Evolutionary conservation across 2,888 invertebrate genomes (phyloP), one percentile per base, ranked within the genome.

Genomic region (Auanema freiburgensis): DNA sequence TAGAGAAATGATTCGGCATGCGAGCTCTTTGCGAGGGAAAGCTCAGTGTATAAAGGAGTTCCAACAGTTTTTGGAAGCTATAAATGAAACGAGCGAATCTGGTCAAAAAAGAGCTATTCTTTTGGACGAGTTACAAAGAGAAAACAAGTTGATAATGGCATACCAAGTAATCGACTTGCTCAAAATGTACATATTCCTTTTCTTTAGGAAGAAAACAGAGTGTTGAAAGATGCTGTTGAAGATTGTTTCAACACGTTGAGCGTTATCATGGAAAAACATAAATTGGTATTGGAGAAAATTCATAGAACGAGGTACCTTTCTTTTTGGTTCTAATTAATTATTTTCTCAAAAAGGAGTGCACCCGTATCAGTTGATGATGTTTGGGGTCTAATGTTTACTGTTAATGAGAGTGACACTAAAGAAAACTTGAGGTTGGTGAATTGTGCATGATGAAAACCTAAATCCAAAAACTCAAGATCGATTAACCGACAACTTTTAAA

Each of bases 111-210:
- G 72, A n/a, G 62, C 63, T 12, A 41, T 64, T 21, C 67, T 72
- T 11, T 43, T 69, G 21, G 50, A 62, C 24, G 69, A 72, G 52
- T 56, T 72, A 40, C 69, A 68, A 61, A 33, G 63, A 43, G 72
- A 72, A 52, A 72, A 67, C 50, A 63, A 60, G 18, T 65, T 66
- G 51, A 69, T 72, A 4, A 66, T 69, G 61, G 64, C 62, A 33
- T 52, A 63, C 12, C 69, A 67, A 44, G 66, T 66, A 18, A 5
- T 44, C 12, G 14, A 11, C 16, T 52, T 33, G 10, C 16, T 25
- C 10, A 24, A 21, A 23, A 21, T 10, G 10, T 21, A 23, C n/a
- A n/a, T n/a, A n/a, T n/a, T n/a, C 5, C 5, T 5, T 16, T 57
- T 50, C 43, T 25, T n/a, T 18, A 52, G 60, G 55, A 55, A 46